These are phyloP conservation scores for Gallinago media DNA, from an alignment of 2,113 vertebrate species.

Conservation along the genomic window DNA sequence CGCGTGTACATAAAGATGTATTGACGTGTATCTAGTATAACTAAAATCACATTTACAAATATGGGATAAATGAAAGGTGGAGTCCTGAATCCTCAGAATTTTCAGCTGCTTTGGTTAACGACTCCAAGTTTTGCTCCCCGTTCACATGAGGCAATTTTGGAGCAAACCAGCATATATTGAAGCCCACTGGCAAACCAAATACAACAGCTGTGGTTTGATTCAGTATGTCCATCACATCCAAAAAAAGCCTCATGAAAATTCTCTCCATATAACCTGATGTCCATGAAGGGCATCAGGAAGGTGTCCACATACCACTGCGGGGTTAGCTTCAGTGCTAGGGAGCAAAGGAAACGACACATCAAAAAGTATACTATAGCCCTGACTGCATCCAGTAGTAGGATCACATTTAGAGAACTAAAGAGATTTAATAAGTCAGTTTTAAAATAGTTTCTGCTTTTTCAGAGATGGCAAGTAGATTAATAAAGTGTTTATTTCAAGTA, in stretches of 20 bases:
- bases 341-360: background rate
- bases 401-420: background rate
- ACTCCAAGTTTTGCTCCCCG: background rate
- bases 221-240: accelerated
- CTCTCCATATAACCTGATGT: accelerated
- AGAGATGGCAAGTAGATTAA: background rate
- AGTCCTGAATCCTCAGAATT: background rate
- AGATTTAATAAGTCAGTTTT: background rate
- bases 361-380: background rate
- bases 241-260: background rate
- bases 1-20: background rate
- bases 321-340: background rate
- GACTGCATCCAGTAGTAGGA: background rate
- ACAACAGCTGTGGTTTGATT: background rate
- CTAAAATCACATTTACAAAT: background rate
- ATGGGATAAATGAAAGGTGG: background rate
- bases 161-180: background rate
- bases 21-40: background rate
- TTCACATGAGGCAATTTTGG: background rate
- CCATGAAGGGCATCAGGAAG: background rate
- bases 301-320: background rate
- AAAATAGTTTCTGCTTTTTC: background rate
- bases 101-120: background rate
- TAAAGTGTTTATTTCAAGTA: background rate
- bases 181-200: background rate